Conservation (phyloP, 2,113 vertebrate species). For the Cervus canadensis region DNA sequence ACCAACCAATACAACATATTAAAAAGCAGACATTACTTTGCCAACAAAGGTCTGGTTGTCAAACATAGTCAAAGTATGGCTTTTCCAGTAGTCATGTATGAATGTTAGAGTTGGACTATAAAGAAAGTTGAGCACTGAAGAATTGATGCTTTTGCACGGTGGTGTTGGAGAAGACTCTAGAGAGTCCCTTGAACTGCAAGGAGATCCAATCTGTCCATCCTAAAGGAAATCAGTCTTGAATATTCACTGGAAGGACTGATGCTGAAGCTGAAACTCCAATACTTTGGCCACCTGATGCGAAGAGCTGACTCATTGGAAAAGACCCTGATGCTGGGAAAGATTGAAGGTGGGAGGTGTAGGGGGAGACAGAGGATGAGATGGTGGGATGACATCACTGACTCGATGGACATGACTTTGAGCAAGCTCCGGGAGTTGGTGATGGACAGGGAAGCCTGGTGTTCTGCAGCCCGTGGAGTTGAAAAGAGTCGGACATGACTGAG, state of each 20-base stretch:
- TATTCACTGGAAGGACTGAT: background rate
- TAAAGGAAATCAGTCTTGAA: background rate
- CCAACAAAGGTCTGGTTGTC: background rate
- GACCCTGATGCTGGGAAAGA: background rate
- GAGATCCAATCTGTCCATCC: background rate
- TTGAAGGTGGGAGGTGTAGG: background rate
- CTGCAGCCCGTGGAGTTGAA: rapidly evolving
- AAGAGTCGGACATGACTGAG: rapidly evolving
- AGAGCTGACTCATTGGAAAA: background rate
- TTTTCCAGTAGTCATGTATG: background rate
- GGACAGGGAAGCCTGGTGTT: background rate
- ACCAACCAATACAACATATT: background rate
- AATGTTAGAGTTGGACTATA: background rate
- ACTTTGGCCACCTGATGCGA: background rate
- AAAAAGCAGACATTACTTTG: background rate
- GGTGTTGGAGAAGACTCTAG: background rate
- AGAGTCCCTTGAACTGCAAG: background rate
- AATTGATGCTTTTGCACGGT: background rate
- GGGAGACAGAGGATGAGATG: background rate
- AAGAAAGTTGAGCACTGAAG: rapidly evolving
- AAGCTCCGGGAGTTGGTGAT: background rate
- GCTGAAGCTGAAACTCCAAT: background rate
- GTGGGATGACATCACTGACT: background rate
- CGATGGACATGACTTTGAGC: background rate
- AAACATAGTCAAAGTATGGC: background rate